Evolutionary conservation across 2,113 vertebrate genomes (phyloP).

Genomic region (Chlamydotis undulata): DNA sequence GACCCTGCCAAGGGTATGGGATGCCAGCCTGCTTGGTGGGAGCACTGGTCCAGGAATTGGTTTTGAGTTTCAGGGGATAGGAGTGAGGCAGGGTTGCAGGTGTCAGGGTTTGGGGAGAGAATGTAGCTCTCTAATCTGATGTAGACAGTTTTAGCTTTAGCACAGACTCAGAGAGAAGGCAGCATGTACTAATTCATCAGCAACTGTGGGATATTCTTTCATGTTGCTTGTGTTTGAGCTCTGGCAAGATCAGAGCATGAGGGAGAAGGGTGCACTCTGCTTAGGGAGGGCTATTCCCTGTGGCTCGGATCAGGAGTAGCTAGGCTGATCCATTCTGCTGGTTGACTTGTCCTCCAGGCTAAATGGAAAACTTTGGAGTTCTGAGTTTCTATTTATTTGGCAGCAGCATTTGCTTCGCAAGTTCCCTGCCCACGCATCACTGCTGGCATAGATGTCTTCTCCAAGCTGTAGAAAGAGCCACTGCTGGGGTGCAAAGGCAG

Average conservation of each 20-base stretch:
- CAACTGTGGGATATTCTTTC: slow-evolving; percentile 8
- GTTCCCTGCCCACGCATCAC: neutral
- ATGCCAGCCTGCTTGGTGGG: neutral
- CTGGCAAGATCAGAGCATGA: slow-evolving; percentile 1
- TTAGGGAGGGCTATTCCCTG: neutral
- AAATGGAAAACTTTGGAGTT: neutral
- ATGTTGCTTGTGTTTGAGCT: neutral
- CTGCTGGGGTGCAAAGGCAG: neutral
- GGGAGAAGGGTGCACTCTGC: neutral
- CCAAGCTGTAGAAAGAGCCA: neutral
- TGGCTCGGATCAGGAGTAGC: neutral
- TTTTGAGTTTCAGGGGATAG: neutral
- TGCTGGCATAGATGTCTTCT: neutral
- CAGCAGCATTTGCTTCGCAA: neutral
- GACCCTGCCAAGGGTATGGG: neutral
- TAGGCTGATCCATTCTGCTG: slow-evolving; percentile 13
- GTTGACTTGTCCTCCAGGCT: slow-evolving; percentile 13
- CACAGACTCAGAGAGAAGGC: neutral
- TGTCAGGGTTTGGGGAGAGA: neutral
- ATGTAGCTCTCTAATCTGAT: neutral
- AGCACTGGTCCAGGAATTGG: neutral
- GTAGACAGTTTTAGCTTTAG: slow-evolving; percentile 23
- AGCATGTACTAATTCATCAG: slow-evolving; percentile 11
- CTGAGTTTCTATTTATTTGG: slow-evolving; percentile 15
- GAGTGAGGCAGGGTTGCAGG: neutral